Conservation (phyloP, 92 coral and sea anemone species). For the Montipora capitata region DNA sequence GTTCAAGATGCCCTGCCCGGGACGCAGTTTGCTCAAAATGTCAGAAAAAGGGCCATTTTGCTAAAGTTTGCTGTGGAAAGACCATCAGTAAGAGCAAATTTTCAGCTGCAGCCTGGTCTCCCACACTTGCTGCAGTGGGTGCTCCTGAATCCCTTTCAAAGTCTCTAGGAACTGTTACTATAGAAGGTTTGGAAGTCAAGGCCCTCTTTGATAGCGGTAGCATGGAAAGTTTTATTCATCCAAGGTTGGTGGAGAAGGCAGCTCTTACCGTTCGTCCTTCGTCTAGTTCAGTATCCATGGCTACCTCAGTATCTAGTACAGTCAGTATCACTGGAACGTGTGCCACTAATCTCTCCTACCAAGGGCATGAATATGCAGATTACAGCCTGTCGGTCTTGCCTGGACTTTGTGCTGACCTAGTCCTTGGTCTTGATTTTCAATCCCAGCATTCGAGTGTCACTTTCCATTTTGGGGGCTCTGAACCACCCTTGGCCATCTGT, state of each 20-base stretch:
- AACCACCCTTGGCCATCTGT: conserved; percentile 38
- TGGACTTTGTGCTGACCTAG: conserved; percentile 23
- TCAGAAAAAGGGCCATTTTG: conserved; percentile 45
- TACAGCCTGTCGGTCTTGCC: conserved; percentile 59
- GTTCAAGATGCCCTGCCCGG: conserved; percentile 45
- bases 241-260: conserved; percentile 55
- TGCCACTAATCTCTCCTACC: conserved; percentile 29
- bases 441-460: background rate
- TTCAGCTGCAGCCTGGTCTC: too few relatives aligned
- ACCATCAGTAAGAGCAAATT: too few relatives aligned
- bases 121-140: conserved; percentile 21
- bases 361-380: conserved; percentile 36
- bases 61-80: conserved; percentile 7
- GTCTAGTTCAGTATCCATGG: conserved; percentile 66
- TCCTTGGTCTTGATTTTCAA: conserved; percentile 68
- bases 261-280: conserved; percentile 46
- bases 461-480: conserved; percentile 32
- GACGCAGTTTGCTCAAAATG: conserved; percentile 49
- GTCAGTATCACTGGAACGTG: conserved; percentile 46
- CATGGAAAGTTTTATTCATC: conserved; percentile 72
- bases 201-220: conserved; percentile 80
- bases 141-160: conserved; percentile 47
- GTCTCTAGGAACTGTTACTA: conserved; percentile 46
- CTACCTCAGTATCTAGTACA: conserved; percentile 46
- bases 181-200: conserved; percentile 42